Evolutionary conservation across 2,888 invertebrate species (phyloP).

Genomic region (Ichneumoninae sp.): DNA sequence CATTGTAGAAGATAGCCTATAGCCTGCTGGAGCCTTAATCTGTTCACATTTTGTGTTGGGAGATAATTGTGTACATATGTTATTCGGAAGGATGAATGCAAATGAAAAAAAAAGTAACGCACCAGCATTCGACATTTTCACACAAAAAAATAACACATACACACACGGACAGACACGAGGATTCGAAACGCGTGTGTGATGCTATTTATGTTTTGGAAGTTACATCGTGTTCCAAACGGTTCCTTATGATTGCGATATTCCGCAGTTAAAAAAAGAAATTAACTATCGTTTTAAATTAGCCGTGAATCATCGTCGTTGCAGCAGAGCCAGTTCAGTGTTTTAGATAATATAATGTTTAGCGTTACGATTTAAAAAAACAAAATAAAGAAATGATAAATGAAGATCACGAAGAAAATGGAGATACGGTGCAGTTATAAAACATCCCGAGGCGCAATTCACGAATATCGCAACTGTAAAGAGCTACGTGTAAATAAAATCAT

Average conservation of each 20-base stretch:
- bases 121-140: conserved; percentile 76
- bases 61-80: conserved; percentile 84
- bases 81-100: conserved; percentile 81
- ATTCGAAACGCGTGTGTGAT: conserved; percentile 80
- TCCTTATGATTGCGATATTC: conserved; percentile 68
- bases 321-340: conserved; percentile 61
- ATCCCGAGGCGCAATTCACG: conserved; percentile 35
- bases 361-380: conserved; percentile 41
- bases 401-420: conserved; percentile 22
- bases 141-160: neutral
- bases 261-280: conserved; percentile 59
- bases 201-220: conserved; percentile 75
- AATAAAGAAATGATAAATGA: conserved; percentile 13
- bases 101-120: conserved; percentile 74
- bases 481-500: conserved; percentile 66
- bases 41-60: conserved; percentile 83
- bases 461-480: conserved; percentile 68
- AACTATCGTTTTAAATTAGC: conserved; percentile 33
- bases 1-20: conserved; percentile 84
- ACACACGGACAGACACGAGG: conserved; percentile 70
- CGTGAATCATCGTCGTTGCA: conserved; percentile 56
- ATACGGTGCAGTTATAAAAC: conserved; percentile 24
- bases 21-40: conserved; percentile 85
- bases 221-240: conserved; percentile 77
- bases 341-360: conserved; percentile 63